Percentiles rank a stretch among this genome's conserved stretches.
phyloP scores from a whole-genome alignment of 2,113 vertebrate species.

The Rhinoderma darwinii region DNA sequence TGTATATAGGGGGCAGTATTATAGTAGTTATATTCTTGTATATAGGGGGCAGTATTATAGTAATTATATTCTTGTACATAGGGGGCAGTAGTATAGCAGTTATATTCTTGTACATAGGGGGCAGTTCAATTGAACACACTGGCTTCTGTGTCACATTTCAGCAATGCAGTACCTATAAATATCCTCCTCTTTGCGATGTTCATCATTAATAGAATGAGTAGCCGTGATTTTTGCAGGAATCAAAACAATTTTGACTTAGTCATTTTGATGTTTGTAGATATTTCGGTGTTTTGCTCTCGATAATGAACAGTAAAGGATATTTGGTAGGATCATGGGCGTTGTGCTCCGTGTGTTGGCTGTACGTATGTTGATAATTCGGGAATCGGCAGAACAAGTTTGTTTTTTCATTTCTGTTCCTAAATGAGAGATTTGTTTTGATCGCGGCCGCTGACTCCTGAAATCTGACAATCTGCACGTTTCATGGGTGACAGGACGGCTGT shows the following conservation, averaged over 20 bases:
- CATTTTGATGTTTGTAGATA: too few relatives aligned
- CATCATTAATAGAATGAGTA: too few relatives aligned
- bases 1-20: not conserved
- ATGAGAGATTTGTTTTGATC: too few relatives aligned
- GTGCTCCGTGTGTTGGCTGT: too few relatives aligned
- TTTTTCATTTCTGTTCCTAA: too few relatives aligned
- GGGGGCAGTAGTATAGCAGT: not conserved
- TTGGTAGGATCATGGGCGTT: too few relatives aligned
- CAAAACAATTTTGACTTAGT: too few relatives aligned
- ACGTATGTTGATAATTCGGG: too few relatives aligned
- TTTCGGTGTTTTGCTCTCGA: too few relatives aligned
- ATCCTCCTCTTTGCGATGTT: not conserved
- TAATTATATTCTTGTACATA: conserved; percentile 6
- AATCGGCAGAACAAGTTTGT: too few relatives aligned
- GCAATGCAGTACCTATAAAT: not conserved
- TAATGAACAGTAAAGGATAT: too few relatives aligned
- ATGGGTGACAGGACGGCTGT: not conserved
- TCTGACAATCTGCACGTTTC: not conserved
- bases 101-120: not conserved
- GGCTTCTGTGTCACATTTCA: not conserved
- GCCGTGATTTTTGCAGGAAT: too few relatives aligned
- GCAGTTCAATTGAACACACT: not conserved
- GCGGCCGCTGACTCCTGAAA: not conserved
- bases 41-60: not conserved
- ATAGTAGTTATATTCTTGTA: not conserved